Conservation (phyloP, 2,888 invertebrate species). For the Helicoverpa assulta region DNA sequence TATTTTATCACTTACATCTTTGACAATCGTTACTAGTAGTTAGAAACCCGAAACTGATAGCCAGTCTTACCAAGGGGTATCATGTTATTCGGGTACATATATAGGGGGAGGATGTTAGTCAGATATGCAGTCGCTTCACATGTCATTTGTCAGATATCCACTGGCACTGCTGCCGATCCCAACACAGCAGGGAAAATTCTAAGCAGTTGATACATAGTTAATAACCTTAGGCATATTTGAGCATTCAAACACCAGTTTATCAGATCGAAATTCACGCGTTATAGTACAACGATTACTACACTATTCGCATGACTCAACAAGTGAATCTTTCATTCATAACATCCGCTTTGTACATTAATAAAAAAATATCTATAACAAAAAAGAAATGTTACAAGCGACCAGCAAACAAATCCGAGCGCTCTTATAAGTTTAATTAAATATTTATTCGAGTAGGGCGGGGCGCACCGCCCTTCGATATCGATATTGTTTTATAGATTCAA, state of each 20-base stretch:
- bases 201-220: no score
- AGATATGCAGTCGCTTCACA: no score
- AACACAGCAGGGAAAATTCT: no score
- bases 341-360: constrained; percentile 56
- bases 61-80: no score
- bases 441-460: constrained; percentile 87
- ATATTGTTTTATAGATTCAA: constrained; percentile 88
- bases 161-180: no score
- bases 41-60: no score
- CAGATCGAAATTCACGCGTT: constrained; percentile 8
- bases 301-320: constrained; percentile 49
- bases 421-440: constrained; percentile 89
- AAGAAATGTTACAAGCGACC: constrained; percentile 62
- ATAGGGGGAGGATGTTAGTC: no score
- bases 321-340: constrained; percentile 58
- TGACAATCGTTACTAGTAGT: no score
- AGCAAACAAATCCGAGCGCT: constrained; percentile 77
- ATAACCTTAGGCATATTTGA: no score
- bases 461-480: constrained; percentile 83
- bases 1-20: no score
- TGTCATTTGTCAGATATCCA: no score
- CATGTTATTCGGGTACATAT: no score
- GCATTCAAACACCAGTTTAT: neutral
- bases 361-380: constrained; percentile 58
- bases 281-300: constrained; percentile 9